phyloP scores from a whole-genome alignment of 92 coral and sea anemone species.

The Paramuricea clavata region DNA sequence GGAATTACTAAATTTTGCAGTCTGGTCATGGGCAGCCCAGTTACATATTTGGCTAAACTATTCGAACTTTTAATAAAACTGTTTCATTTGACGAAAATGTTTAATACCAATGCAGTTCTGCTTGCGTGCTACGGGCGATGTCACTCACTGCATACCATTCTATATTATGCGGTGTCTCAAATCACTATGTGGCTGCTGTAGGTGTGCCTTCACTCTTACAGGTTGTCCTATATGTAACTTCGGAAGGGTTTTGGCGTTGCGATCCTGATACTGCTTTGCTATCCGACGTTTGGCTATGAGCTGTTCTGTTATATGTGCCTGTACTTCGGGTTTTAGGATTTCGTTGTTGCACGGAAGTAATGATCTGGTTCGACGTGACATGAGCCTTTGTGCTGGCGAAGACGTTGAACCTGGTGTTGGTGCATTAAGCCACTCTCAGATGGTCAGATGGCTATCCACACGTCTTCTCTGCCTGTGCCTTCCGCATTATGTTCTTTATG shows the following conservation, averaged over 20 bases:
- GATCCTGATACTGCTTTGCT: conserved; percentile 57
- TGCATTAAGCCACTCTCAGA: conserved; percentile 68
- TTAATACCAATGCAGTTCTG: too few species aligned
- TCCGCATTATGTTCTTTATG: conserved; percentile 51
- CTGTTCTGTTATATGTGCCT: conserved; percentile 46
- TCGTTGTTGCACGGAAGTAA: conserved; percentile 65
- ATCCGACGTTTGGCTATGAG: conserved; percentile 50
- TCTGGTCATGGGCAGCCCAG: too few species aligned
- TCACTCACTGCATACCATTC: too few species aligned
- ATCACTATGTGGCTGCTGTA: conserved; percentile 43
- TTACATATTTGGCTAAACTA: too few species aligned
- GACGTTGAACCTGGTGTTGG: conserved; percentile 60
- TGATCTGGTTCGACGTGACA: conserved; percentile 68
- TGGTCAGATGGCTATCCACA: conserved; percentile 67
- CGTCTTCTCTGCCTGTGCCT: conserved; percentile 59
- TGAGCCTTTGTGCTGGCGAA: conserved; percentile 68
- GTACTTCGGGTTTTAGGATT: conserved; percentile 55
- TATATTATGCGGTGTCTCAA: too few species aligned
- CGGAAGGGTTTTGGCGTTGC: conserved; percentile 38
- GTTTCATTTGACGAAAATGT: too few species aligned
- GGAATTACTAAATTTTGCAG: too few species aligned
- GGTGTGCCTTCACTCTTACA: conserved; percentile 45
- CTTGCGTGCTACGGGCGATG: too few species aligned
- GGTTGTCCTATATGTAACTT: conserved; percentile 46
- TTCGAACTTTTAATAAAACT: too few species aligned